Evolutionary conservation across 2,888 invertebrate genomes (phyloP).

Genomic region (Tribolium freemani): DNA sequence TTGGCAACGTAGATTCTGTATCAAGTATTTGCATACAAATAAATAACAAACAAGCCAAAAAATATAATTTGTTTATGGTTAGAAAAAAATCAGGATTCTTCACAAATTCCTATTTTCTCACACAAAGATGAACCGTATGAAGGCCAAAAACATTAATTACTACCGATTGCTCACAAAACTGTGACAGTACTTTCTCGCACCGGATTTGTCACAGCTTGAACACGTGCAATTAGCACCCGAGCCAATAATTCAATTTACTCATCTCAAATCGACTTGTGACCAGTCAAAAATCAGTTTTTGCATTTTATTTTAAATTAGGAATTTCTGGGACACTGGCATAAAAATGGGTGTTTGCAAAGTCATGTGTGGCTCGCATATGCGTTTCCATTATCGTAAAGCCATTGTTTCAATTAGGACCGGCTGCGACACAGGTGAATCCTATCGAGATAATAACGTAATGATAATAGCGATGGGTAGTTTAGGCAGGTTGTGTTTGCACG

Average conservation of each 20-base stretch:
- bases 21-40: background rate
- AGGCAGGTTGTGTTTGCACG: conserved; percentile 45
- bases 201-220: background rate
- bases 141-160: background rate
- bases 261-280: background rate
- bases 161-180: background rate
- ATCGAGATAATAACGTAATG: conserved; percentile 39
- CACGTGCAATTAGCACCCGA: background rate
- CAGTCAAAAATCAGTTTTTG: background rate
- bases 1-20: background rate
- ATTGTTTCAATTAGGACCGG: conserved; percentile 36
- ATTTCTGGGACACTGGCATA: too few relatives aligned
- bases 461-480: conserved; percentile 39
- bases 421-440: conserved; percentile 34
- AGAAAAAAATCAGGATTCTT: too few relatives aligned
- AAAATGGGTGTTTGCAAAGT: too few relatives aligned
- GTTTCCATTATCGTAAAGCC: conserved; percentile 5
- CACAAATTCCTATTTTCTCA: too few relatives aligned
- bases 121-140: background rate
- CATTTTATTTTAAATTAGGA: too few relatives aligned
- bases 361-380: too few relatives aligned
- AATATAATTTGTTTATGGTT: background rate
- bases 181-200: background rate
- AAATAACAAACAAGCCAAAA: background rate
- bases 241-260: background rate